A percentile compares a stretch with the other conserved stretches of the same genome.
phyloP scores from a whole-genome alignment of 2,797 vertebrate species.

The Aplochiton taeniatus region DNA sequence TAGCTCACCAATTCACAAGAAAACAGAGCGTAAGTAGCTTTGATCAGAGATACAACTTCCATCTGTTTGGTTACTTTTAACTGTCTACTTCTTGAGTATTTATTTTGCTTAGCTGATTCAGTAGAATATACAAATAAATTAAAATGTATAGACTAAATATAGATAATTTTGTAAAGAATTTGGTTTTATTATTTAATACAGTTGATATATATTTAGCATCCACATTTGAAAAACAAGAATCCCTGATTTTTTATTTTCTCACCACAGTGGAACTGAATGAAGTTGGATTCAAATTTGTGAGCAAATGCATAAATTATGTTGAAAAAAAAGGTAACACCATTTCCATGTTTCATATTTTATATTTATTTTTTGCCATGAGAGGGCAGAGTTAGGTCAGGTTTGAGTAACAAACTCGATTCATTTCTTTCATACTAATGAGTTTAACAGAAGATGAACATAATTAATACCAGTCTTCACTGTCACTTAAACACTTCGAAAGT shows the following conservation, averaged over 20 bases:
- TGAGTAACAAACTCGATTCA: slow-evolving; percentile 3
- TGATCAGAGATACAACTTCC: neutral
- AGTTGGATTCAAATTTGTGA: slow-evolving; percentile 93
- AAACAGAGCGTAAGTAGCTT: slow-evolving; percentile 92
- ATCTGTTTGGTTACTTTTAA: neutral
- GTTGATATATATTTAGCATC: neutral
- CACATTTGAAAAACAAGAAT: too few relatives aligned
- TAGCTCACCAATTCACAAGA: slow-evolving; percentile 95
- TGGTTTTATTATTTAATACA: too few relatives aligned
- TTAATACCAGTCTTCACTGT: too few relatives aligned
- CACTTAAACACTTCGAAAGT: too few relatives aligned
- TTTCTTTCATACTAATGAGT: slow-evolving; percentile 4
- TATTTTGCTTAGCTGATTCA: too few relatives aligned
- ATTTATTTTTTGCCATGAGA: slow-evolving; percentile 28
- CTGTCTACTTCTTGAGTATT: too few relatives aligned
- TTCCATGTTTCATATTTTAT: too few relatives aligned
- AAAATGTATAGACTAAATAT: too few relatives aligned
- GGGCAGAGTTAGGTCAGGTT: slow-evolving; percentile 48
- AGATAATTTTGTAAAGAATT: too few relatives aligned
- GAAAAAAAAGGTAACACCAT: slow-evolving; percentile 86
- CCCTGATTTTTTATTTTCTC: too few relatives aligned
- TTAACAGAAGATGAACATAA: neutral
- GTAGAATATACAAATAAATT: too few relatives aligned
- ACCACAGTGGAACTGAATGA: slow-evolving; percentile 94
- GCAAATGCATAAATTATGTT: slow-evolving; percentile 92